Evolutionary conservation across 2,113 vertebrate genomes (phyloP), one percentile per base, ranked within the genome.

Genomic region (Malurus alboscapulatus): DNA sequence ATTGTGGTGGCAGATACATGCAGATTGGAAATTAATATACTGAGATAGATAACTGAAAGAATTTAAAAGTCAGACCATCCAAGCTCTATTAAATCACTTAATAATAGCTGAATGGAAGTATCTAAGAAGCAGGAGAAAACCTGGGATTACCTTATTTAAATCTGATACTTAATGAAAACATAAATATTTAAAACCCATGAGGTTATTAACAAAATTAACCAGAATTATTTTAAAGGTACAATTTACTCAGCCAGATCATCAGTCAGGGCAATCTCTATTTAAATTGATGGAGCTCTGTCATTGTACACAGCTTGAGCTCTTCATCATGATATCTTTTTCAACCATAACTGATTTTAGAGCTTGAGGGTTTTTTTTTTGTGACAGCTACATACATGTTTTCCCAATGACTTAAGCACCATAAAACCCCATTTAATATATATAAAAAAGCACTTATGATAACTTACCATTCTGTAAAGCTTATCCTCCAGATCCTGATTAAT

Each of bases 401-500:
- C 22, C 61, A 42, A 22, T 47, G 16, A 77, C 17, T 87, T 50
- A 54, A 72, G 42, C 84, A 92, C 11, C 18, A 32, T 50, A 89
- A 87, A 90, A 4, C 1, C 71, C 87, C 50, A 74, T 58, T 82
- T 83, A 59, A 84, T 65, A 86, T 27, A 21, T 36, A 11, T 15
- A 44, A 50, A 62, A 80, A 73, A 38, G 27, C 27, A 74, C 2
- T 82, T 84, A 16, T 79, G 45, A 36, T 48, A 53, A 96, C 98
- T 98, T 97, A 99, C 99, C 98, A 98, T 99, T 93, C 98, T 97
- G 93, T 98, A 98, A 89, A 99, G 98, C 96, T 99, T 99, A 90
- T 99, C 98, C 95, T 99, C 99, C 97, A 99, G 97, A 96, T 99
- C 99, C 97, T 99, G 98, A 97, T 99, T 99, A 98, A 99, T 98